Conservation (phyloP, 2,888 invertebrate genomes). For the Mystacides longicornis region DNA sequence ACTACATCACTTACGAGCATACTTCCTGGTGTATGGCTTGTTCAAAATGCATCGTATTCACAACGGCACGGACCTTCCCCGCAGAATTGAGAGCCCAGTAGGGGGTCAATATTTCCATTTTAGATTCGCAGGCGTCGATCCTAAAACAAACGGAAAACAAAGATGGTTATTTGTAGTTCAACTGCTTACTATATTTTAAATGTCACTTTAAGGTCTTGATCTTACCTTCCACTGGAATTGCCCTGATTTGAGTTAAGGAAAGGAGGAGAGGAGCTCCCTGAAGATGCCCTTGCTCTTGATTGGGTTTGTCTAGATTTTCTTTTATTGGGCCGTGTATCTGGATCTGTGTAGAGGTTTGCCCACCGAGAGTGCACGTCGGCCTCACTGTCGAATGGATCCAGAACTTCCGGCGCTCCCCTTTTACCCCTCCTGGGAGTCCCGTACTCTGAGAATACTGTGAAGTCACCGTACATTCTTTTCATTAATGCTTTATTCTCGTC, state of each 20-base stretch:
- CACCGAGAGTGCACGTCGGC: conserved; percentile 29
- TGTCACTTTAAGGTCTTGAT: too few relatives aligned
- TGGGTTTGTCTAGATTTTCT: conserved; percentile 11
- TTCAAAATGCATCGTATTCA: conserved; percentile 91
- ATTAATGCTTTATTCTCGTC: conserved; percentile 92
- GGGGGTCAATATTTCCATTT: conserved; percentile 86
- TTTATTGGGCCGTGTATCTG: neutral
- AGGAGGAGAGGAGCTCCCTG: conserved; percentile 29
- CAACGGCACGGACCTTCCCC: conserved; percentile 83
- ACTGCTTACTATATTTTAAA: neutral
- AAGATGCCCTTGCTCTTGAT: conserved; percentile 32
- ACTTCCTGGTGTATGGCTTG: conserved; percentile 94
- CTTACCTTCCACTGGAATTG: conserved; percentile 48
- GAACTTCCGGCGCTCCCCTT: conserved; percentile 38
- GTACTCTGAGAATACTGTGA: conserved; percentile 55
- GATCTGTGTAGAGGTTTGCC: conserved; percentile 27
- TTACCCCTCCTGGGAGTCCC: conserved; percentile 46
- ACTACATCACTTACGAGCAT: conserved; percentile 79
- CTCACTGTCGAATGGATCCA: conserved; percentile 34
- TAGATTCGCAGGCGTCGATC: conserved; percentile 84
- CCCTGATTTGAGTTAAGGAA: conserved; percentile 43
- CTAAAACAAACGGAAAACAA: conserved; percentile 38
- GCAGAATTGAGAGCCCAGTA: conserved; percentile 93
- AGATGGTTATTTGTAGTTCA: neutral
- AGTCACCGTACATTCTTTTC: conserved; percentile 90